A percentile compares a stretch with the other conserved stretches of the same genome.
Evolutionary conservation across 2,113 vertebrate species (phyloP).

Genomic region (Micromys minutus): DNA sequence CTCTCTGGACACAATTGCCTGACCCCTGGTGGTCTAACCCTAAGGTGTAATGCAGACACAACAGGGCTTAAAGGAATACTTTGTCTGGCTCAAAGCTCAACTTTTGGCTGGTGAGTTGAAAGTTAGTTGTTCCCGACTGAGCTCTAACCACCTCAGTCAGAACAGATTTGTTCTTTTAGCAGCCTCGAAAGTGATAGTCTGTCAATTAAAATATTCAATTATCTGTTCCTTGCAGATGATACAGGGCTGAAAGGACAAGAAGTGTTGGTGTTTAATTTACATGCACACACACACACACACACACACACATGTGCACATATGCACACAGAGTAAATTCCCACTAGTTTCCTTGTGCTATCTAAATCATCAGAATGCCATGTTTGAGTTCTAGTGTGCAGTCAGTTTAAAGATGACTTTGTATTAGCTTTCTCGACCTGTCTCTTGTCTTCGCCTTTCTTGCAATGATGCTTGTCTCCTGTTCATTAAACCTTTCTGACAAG

Average conservation of each 20-base stretch:
- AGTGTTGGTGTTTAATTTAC: background rate
- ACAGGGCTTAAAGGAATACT: background rate
- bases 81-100: background rate
- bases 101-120: background rate
- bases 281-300: background rate
- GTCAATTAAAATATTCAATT: slow-evolving; percentile 7
- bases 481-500: background rate
- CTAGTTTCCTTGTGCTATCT: background rate
- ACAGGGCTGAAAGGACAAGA: background rate
- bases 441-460: background rate
- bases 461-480: background rate
- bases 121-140: background rate
- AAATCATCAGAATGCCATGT: background rate
- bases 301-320: no score
- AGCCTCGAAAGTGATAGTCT: background rate
- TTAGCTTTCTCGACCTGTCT: background rate
- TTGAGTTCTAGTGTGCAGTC: background rate
- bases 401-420: slow-evolving; percentile 4
- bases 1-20: slow-evolving; percentile 23
- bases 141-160: background rate
- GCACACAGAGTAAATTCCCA: background rate
- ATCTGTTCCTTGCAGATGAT: slow-evolving; percentile 6
- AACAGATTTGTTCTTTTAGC: background rate
- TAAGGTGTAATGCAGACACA: background rate
- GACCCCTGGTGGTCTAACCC: slow-evolving; percentile 47